Percentiles rank a stretch among this genome's conserved stretches.
Conservation (phyloP, 2,888 invertebrate genomes). For the Operophtera brumata region DNA sequence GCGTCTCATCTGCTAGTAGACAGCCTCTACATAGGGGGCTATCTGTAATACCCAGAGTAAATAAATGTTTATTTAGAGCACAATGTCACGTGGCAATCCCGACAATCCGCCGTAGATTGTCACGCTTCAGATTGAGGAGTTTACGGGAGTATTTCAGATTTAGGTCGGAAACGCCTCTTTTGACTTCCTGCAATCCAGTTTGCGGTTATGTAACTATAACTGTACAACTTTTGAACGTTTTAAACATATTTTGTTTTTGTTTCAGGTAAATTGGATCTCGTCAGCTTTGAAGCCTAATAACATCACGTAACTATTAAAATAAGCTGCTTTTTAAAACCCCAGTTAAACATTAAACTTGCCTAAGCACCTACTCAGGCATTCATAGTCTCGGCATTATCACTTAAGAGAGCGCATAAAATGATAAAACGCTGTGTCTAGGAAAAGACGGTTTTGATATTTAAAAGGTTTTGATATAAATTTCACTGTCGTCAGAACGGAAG, state of each 20-base stretch:
- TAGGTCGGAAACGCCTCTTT: too few species aligned
- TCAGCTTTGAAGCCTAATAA: constrained; percentile 27
- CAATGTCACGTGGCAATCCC: too few species aligned
- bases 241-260: background rate
- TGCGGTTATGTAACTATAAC: too few species aligned
- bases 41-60: too few species aligned
- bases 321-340: constrained; percentile 24
- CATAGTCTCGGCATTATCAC: constrained; percentile 28
- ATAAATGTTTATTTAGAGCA: too few species aligned
- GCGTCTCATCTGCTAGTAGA: too few species aligned
- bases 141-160: too few species aligned
- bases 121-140: too few species aligned
- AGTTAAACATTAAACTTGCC: constrained; percentile 22
- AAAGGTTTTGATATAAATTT: constrained; percentile 12
- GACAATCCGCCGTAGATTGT: too few species aligned
- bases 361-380: constrained; percentile 29
- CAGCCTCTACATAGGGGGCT: too few species aligned
- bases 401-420: constrained; percentile 27
- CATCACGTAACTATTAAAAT: constrained; percentile 32
- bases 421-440: constrained; percentile 26
- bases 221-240: too few species aligned
- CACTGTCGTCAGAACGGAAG: background rate
- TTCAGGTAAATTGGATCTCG: constrained; percentile 27
- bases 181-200: too few species aligned
- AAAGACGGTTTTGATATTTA: constrained; percentile 10